Evolutionary conservation across 2,888 invertebrate genomes (phyloP).

Genomic region (Protophormia terraenovae): DNA sequence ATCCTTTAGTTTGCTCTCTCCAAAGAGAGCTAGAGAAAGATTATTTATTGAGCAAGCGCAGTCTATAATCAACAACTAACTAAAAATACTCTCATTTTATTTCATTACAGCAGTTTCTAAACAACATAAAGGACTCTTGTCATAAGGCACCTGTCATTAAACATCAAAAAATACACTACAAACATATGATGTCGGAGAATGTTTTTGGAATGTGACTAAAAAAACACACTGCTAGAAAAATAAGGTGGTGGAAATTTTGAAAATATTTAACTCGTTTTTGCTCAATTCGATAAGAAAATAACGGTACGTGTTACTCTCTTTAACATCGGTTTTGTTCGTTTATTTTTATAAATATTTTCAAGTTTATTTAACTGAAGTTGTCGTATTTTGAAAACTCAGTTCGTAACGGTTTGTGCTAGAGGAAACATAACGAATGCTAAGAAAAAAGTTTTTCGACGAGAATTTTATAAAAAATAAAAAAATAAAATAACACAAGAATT

Average conservation of each 20-base stretch:
- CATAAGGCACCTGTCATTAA: constrained; percentile 47
- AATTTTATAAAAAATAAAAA: constrained; percentile 1
- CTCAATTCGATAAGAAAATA: constrained; percentile 45
- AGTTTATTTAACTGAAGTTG: constrained; percentile 54
- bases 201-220: neutral
- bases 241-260: neutral
- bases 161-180: too few relatives aligned
- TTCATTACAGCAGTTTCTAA: constrained; percentile 55
- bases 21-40: neutral
- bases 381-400: constrained; percentile 53
- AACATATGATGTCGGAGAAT: neutral
- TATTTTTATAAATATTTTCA: constrained; percentile 3
- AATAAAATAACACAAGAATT: constrained; percentile 18
- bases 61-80: neutral
- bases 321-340: constrained; percentile 22
- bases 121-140: neutral
- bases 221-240: constrained; percentile 21
- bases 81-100: neutral
- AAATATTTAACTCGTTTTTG: neutral
- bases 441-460: constrained; percentile 7
- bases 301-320: constrained; percentile 38
- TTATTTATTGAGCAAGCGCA: neutral
- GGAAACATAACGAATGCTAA: constrained; percentile 31
- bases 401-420: constrained; percentile 62
- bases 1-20: neutral